phyloP scores from a whole-genome alignment of 1,140 invertebrate species.

The Drosophila insularis region DNA sequence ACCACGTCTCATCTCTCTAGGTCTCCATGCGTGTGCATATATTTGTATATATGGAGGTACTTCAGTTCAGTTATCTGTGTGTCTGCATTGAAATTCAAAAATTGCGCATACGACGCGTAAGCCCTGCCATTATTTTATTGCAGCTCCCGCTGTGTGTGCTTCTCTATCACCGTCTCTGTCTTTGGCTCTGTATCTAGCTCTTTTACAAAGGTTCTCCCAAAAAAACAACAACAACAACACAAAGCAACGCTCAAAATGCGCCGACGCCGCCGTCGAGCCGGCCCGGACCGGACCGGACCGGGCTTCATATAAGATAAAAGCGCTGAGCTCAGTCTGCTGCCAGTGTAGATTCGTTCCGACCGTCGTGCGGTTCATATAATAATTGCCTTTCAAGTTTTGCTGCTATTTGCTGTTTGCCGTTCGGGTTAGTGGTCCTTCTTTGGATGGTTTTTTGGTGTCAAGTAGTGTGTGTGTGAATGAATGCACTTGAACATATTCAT shows the following conservation, averaged over 20 bases:
- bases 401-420: conserved; percentile 8
- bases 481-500: conserved; percentile 6
- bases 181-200: not conserved
- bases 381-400: conserved; percentile 34
- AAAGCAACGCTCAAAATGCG: conserved; percentile 42
- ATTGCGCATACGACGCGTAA: conserved; percentile 73
- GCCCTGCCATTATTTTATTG: conserved; percentile 67
- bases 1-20: conserved; percentile 23
- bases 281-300: conserved; percentile 18
- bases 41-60: conserved; percentile 3
- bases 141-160: conserved; percentile 46
- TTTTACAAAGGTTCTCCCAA: conserved; percentile 47
- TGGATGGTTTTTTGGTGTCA: conserved; percentile 15
- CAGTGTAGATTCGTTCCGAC: conserved; percentile 62
- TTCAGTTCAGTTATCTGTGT: conserved; percentile 7
- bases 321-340: conserved; percentile 56
- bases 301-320: conserved; percentile 68
- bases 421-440: conserved; percentile 36
- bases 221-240: not conserved
- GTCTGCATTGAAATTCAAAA: conserved; percentile 56
- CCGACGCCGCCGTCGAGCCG: conserved; percentile 63
- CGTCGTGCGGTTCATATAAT: conserved; percentile 48
- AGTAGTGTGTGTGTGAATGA: not conserved
- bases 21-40: conserved; percentile 14
- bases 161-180: conserved; percentile 8